Conservation (phyloP, 2,888 invertebrate species). For the Drosophila barbarae region DNA sequence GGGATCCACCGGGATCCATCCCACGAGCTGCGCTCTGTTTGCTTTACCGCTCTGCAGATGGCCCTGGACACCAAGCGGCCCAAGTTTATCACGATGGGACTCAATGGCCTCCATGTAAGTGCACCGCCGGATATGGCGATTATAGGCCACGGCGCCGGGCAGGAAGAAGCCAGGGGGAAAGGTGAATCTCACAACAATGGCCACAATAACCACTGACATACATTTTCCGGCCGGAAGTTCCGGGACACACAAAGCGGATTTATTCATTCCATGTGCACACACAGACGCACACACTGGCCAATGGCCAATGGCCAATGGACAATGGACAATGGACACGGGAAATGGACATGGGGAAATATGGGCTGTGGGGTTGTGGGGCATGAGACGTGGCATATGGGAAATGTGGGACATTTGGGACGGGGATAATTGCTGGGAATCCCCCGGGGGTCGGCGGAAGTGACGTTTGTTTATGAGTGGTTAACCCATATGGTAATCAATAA, state of each 20-base stretch:
- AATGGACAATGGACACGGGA: background rate
- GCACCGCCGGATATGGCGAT: conserved; percentile 19
- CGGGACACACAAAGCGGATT: conserved; percentile 41
- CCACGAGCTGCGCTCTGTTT: conserved; percentile 90
- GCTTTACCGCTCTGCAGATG: conserved; percentile 91
- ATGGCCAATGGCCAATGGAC: conserved; percentile 1
- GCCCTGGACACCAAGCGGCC: conserved; percentile 93
- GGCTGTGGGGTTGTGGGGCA: conserved; percentile 4
- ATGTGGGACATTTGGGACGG: conserved; percentile 17
- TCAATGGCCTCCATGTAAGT: conserved; percentile 94
- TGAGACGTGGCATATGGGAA: conserved; percentile 17
- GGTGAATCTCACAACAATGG: conserved; percentile 10
- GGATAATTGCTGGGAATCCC: conserved; percentile 25
- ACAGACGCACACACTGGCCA: background rate
- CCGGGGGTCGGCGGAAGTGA: conserved; percentile 22
- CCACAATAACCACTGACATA: conserved; percentile 25
- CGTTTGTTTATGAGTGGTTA: conserved; percentile 25
- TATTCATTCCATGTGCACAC: conserved; percentile 31
- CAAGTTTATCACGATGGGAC: conserved; percentile 89
- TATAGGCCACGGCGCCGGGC: background rate
- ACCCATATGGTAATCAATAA: conserved; percentile 31
- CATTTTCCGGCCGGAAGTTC: conserved; percentile 38
- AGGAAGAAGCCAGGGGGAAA: background rate
- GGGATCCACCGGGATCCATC: conserved; percentile 88
- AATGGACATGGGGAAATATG: conserved; percentile 11